Base-by-base conservation (phyloP, 1,140 invertebrate species). In the Penaeus japonicus region DNA sequence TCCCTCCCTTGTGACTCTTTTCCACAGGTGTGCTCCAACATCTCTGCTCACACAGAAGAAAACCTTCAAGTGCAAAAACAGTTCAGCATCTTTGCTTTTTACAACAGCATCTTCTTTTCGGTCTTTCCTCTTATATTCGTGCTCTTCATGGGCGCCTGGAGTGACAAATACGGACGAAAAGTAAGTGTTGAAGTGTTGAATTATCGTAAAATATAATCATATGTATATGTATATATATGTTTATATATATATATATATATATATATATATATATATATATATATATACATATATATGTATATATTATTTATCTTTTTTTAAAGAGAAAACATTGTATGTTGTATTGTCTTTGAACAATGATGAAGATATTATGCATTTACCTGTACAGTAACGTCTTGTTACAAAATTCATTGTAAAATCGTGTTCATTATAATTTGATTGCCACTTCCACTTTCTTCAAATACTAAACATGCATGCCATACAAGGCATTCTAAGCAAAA, bases 61-160 rank as follows among this genome's bases (percentile, higher is more conserved):
- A 86, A 78, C 73, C 73, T 86, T 70, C 18, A n/a, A 73, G 84
- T 86, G 7, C 84, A 86, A 55, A 86, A 75, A 53, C 62, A 77
- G 27, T 78, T 83, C 35, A 89, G 87, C 47, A 39, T 89, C 39
- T 89, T 89, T n/a, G 73, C 87, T 12, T 89, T 89, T 57, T 83
- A 89, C 57, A 80, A 89, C 59, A 80, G 87, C 75, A 89, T 89
- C 24, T 83, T 89, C 20, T 54, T 80, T 47, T 89, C 87, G 15
- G 70, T 80, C 7, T 55, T 89, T 7, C 80, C 87, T n/a, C 78
- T 89, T 32, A 30, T 89, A 27, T 89, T 89, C 62, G 82, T 89
- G n/a, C 80, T 89, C 27, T 89, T 89, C 47, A 89, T 89, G 87
- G 87, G 87, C 2, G 79, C 87, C 7, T 89, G 87, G 87, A 89